These are phyloP conservation scores for Blera fallax DNA, from an alignment of 2,888 invertebrate genomes.

Conservation along the genomic window DNA sequence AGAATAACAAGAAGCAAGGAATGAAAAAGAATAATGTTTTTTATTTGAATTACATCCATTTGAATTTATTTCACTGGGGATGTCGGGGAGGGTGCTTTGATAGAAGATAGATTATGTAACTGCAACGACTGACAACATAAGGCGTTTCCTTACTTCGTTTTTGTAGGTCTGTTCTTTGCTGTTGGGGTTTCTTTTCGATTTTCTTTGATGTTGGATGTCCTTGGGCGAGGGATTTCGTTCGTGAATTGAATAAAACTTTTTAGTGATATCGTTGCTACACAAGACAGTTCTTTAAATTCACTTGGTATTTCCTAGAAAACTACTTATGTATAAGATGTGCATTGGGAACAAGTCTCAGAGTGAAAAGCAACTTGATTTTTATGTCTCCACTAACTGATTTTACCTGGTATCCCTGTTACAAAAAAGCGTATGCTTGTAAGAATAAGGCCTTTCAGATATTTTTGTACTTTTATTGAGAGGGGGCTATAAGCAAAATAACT, in stretches of 20 bases:
- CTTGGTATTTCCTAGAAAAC: no score
- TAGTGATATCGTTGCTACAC: background rate
- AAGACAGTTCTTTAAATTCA: background rate
- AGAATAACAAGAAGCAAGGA: constrained; percentile 4
- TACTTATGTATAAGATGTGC: no score
- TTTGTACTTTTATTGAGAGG: no score
- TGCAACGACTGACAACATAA: constrained; percentile 57
- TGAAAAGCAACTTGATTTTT: no score
- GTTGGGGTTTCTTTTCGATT: background rate
- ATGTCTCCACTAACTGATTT: no score
- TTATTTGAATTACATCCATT: constrained; percentile 52
- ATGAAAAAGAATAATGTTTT: constrained; percentile 29
- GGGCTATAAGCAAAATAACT: no score
- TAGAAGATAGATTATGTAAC: constrained; percentile 66
- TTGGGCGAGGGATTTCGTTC: background rate
- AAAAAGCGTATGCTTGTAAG: no score
- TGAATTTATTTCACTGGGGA: constrained; percentile 34
- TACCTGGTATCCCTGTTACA: no score
- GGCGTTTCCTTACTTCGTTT: constrained; percentile 64
- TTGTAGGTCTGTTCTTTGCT: background rate
- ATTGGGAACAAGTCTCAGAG: no score
- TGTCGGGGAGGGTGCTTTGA: constrained; percentile 20
- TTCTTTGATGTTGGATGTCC: background rate
- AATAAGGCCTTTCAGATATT: no score
- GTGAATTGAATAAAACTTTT: background rate